Conservation (phyloP, 2,797 vertebrate species). For the Cyprinodon diabolis region DNA sequence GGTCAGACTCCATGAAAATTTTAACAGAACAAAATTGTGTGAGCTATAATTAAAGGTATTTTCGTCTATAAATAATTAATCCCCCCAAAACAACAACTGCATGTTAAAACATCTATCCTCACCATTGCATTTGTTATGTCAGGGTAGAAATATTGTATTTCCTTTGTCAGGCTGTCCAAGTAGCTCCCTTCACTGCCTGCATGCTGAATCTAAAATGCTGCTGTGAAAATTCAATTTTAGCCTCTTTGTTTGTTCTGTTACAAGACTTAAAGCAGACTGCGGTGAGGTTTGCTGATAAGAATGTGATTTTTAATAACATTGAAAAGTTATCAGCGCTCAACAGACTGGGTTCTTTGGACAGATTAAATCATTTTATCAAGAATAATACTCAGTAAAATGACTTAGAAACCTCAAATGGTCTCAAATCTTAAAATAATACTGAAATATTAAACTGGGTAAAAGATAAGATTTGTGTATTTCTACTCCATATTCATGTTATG, state of each 20-base stretch:
- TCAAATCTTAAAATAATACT: conserved; percentile 1
- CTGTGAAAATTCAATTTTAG: conserved; percentile 5
- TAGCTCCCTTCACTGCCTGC: background rate
- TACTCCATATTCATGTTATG: background rate
- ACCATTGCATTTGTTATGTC: background rate
- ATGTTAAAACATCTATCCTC: background rate
- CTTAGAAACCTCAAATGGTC: background rate
- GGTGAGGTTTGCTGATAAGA: conserved; percentile 1
- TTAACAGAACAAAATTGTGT: background rate
- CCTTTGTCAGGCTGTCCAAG: background rate
- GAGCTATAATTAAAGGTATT: conserved; percentile 4
- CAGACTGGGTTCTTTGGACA: conserved; percentile 1
- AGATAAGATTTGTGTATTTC: background rate
- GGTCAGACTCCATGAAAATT: background rate
- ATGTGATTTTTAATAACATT: background rate
- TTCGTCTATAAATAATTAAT: background rate
- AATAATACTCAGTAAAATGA: background rate
- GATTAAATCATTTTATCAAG: background rate
- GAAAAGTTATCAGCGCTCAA: conserved; percentile 1
- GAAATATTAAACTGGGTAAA: background rate
- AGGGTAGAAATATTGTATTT: background rate
- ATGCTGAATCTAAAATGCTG: conserved; percentile 1
- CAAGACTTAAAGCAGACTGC: conserved; percentile 1
- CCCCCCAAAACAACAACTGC: background rate
- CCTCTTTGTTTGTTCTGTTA: conserved; percentile 3